Evolutionary conservation across 2,888 invertebrate genomes (phyloP).

Genomic region (Meta bourneti): DNA sequence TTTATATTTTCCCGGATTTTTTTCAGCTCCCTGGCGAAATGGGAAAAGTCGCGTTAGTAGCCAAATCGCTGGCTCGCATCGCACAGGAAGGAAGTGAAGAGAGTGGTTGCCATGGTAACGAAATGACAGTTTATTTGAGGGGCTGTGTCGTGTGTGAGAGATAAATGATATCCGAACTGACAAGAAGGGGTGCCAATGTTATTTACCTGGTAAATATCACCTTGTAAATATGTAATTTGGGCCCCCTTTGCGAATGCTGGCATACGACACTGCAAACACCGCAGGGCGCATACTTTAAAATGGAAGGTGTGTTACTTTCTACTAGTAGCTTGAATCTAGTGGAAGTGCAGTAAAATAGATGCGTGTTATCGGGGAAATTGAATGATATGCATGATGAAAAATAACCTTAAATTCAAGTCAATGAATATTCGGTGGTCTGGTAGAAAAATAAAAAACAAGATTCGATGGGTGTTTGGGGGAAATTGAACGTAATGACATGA

Average conservation of each 20-base stretch:
- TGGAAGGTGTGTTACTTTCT: not conserved
- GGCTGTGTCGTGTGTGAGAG: constrained; percentile 1
- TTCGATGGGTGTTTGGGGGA: no score
- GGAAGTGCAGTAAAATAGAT: not conserved
- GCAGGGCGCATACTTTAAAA: not conserved
- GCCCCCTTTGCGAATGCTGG: not conserved
- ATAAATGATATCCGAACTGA: not conserved
- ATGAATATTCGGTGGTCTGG: no score
- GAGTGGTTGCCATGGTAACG: constrained; percentile 22
- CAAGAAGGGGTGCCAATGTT: not conserved
- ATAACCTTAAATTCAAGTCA: not conserved
- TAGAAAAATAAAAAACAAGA: no score
- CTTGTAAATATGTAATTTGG: not conserved
- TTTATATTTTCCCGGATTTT: not conserved
- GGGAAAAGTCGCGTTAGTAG: not conserved
- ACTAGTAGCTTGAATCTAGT: not conserved
- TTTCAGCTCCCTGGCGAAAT: constrained; percentile 5
- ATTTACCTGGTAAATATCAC: not conserved
- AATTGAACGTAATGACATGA: no score
- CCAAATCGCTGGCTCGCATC: constrained; percentile 42
- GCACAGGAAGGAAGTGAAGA: constrained; percentile 20
- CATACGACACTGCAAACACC: not conserved
- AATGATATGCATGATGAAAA: not conserved
- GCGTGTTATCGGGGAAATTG: not conserved
- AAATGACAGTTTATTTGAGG: constrained; percentile 42